Conservation (phyloP, 2,888 invertebrate genomes). For the Troides helena region DNA sequence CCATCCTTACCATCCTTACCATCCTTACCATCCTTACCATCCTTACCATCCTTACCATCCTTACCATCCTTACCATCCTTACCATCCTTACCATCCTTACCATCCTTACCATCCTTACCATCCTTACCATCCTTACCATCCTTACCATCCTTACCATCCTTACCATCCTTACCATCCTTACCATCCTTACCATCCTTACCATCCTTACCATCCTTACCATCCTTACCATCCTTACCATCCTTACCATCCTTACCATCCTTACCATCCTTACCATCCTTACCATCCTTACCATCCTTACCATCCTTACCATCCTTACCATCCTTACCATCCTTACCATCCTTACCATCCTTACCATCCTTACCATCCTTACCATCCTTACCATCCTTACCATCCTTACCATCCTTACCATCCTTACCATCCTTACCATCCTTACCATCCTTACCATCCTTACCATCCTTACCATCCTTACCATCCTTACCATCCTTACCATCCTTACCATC, state of each 20-base stretch:
- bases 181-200: conserved; percentile 62
- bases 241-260: conserved; percentile 58
- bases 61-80: conserved; percentile 55
- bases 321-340: conserved; percentile 59
- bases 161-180: conserved; percentile 56
- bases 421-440: conserved; percentile 67
- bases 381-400: conserved; percentile 48
- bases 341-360: conserved; percentile 65
- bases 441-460: conserved; percentile 63
- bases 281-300: conserved; percentile 69
- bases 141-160: conserved; percentile 51
- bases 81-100: conserved; percentile 54
- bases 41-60: conserved; percentile 72
- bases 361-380: conserved; percentile 67
- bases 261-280: conserved; percentile 64
- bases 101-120: conserved; percentile 60
- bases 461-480: conserved; percentile 49
- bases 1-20: conserved; percentile 55
- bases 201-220: conserved; percentile 72
- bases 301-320: conserved; percentile 47
- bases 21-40: conserved; percentile 58
- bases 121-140: conserved; percentile 72
- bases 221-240: conserved; percentile 47
- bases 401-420: conserved; percentile 60
- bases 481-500: conserved; percentile 60